phyloP scores from a whole-genome alignment of 2,113 vertebrate genomes.

The Nyctereutes procyonoides region DNA sequence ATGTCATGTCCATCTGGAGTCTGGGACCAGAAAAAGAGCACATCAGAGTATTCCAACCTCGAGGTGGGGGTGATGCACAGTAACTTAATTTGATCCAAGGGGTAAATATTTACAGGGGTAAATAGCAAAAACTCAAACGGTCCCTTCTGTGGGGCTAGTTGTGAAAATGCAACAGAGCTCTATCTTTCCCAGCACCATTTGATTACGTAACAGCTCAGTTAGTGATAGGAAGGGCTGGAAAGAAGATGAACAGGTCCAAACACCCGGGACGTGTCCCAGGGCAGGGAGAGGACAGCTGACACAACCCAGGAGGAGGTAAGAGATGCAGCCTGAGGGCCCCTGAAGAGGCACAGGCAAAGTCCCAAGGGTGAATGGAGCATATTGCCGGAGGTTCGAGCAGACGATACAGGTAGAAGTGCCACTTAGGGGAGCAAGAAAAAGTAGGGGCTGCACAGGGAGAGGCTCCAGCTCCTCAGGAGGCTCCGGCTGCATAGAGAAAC shows the following conservation, averaged over 20 bases:
- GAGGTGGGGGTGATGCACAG: not conserved
- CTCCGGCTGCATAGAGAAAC: too few relatives aligned
- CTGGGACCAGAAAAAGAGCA: not conserved
- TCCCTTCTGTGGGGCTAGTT: not conserved
- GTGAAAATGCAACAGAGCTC: not conserved
- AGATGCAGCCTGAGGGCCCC: not conserved
- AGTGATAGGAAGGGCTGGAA: not conserved
- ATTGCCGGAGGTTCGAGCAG: not conserved
- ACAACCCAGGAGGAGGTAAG: rapidly evolving
- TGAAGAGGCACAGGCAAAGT: not conserved
- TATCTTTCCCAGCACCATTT: not conserved
- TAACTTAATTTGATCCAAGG: not conserved
- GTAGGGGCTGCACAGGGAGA: not conserved
- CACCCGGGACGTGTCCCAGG: not conserved
- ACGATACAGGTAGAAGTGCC: not conserved
- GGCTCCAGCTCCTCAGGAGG: not conserved
- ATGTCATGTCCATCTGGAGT: not conserved
- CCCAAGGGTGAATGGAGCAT: not conserved
- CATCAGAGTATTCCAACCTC: not conserved
- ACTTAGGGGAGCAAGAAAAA: not conserved
- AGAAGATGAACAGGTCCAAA: not conserved
- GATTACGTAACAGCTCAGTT: not conserved
- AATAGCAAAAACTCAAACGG: not conserved
- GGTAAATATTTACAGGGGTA: too few relatives aligned
- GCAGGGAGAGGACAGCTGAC: not conserved